Percentiles rank a stretch among this genome's conserved stretches.
These are phyloP conservation scores for Crocuta crocuta DNA, from an alignment of 2,113 vertebrate genomes.

Conservation along the genomic window DNA sequence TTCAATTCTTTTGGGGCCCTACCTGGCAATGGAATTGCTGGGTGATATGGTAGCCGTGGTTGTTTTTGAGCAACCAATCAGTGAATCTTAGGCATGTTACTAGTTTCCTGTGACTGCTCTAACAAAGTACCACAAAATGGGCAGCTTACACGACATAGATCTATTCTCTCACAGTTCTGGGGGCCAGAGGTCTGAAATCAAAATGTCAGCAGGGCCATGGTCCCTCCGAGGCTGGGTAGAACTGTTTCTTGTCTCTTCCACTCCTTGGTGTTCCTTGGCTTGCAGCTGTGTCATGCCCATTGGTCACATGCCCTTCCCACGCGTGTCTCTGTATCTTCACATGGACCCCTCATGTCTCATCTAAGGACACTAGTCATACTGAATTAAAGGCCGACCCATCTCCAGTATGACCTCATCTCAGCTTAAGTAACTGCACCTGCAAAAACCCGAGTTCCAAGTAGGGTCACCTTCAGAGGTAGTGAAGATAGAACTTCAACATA, in stretches of 20 bases:
- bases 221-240: background rate
- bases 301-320: background rate
- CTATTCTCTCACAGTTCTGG: background rate
- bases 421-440: slow-evolving; percentile 31
- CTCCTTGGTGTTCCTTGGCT: background rate
- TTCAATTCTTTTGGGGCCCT: background rate
- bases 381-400: background rate
- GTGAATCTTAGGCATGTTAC: background rate
- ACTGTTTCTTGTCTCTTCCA: background rate
- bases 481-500: background rate
- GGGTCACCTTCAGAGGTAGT: background rate
- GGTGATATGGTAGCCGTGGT: background rate
- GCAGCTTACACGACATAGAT: background rate
- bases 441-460: slow-evolving; percentile 37
- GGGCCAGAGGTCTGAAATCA: background rate
- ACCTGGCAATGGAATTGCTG: background rate
- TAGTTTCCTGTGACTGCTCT: background rate
- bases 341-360: background rate
- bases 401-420: slow-evolving; percentile 1
- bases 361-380: background rate
- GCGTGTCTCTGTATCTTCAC: background rate
- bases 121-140: background rate
- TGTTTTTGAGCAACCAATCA: slow-evolving; percentile 19
- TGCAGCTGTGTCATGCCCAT: background rate
- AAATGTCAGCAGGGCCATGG: background rate